Base-by-base conservation (phyloP, 1,140 invertebrate species). In the Drosophila kanapiae region DNA sequence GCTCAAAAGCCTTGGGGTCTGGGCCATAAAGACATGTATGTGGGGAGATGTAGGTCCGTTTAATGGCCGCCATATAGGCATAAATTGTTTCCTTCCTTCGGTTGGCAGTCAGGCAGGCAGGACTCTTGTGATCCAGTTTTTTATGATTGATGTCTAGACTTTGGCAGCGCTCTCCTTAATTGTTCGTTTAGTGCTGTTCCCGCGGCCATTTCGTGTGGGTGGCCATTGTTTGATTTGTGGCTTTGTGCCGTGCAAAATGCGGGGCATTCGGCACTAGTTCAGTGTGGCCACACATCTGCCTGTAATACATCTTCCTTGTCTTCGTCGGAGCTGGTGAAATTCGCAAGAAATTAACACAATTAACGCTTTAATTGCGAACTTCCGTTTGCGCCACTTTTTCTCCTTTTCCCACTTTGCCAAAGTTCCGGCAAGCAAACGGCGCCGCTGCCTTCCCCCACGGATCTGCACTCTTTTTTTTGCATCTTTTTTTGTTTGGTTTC, bases 351-450 rank as follows among this genome's bases (percentile, higher is more conserved):
- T 87, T 87, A 87, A 87, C 84, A 87, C 84, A 87, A 87, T 88
- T 87, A 87, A 87, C 84, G 88, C 84, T 88, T 90, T 87, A 87
- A 87, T 87, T 87, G 85, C 84, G 27, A 88, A 84, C 84, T 87
- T 87, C 84, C 84, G 84, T 65, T 78, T 84, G 84, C 74, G 48
- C 84, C 72, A 84, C 80, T 69, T 82, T 88, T 71, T 29, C 60
- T 43, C n/a, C 51, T 51, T 61, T 40, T 42, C 38, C 1, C 58
- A 74, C 79, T 79, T 75, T 74, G 60, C 27, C 65, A 88, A 80
- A 77, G 81, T 88, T 88, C 78, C 84, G 68, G 74, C 69, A 59
- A 72, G 45, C 80, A 63, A 53, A 62, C 45, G 67, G 53, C 63
- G 80, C 40, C 54, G 64, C 40, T 48, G 43, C 37, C 16, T 38